phyloP scores from a whole-genome alignment of 2,113 vertebrate genomes.

The Mohoua ochrocephala region DNA sequence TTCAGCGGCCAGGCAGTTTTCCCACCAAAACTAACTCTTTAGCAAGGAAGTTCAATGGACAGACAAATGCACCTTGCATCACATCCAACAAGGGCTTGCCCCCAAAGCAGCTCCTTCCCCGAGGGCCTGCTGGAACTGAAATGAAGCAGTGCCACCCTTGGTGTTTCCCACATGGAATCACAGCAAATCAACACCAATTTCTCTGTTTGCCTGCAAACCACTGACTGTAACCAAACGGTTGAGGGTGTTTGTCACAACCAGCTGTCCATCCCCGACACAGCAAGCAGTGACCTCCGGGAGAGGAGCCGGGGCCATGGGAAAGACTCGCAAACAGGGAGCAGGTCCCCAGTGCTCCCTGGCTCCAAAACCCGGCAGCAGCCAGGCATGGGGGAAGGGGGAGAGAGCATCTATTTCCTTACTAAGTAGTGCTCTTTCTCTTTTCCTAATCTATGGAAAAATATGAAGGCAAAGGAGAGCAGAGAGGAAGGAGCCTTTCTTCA shows the following conservation, averaged over 20 bases:
- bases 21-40: neutral
- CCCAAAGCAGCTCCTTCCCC: neutral
- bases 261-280: neutral
- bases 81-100: neutral
- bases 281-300: neutral
- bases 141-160: neutral
- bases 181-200: neutral
- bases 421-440: neutral
- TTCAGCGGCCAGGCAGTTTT: neutral
- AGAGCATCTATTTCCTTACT: slow-evolving; percentile 12
- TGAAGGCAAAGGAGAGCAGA: slow-evolving; percentile 36
- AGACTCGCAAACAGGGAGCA: neutral
- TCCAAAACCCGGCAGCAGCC: neutral
- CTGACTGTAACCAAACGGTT: accelerated
- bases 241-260: neutral
- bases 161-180: neutral
- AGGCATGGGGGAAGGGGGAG: neutral
- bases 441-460: slow-evolving; percentile 46
- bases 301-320: neutral
- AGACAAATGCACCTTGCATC: neutral
- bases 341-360: neutral
- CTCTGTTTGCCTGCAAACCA: neutral
- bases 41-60: neutral
- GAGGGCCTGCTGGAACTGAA: neutral
- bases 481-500: slow-evolving; percentile 44